Percentiles rank a stretch among this genome's conserved stretches.
These are phyloP conservation scores for Anodontia alba DNA, from an alignment of 2,888 invertebrate genomes.

Conservation along the genomic window DNA sequence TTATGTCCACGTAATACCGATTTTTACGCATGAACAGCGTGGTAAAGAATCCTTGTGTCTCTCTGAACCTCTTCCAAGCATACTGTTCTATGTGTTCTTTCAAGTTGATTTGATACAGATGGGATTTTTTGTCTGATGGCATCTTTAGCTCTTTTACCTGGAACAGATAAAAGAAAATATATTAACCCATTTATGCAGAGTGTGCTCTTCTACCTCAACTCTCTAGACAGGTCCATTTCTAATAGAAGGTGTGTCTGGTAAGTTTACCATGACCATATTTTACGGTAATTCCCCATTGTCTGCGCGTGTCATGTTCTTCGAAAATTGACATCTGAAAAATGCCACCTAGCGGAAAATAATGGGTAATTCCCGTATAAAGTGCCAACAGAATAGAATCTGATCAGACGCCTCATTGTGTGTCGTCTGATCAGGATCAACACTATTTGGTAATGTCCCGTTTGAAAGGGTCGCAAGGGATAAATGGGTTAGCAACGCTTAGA, in stretches of 20 bases:
- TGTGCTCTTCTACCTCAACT: too few species aligned
- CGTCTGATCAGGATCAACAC: background rate
- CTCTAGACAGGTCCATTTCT: too few species aligned
- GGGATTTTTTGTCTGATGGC: background rate
- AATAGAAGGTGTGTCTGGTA: too few species aligned
- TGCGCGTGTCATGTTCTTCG: too few species aligned
- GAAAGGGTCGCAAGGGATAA: background rate
- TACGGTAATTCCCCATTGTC: too few species aligned
- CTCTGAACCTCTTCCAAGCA: slow-evolving; percentile 55
- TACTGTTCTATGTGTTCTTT: slow-evolving; percentile 61
- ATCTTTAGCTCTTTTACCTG: background rate
- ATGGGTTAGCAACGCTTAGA: too few species aligned
- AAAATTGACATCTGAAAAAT: too few species aligned
- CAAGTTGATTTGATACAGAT: slow-evolving; percentile 50
- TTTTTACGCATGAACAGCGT: slow-evolving; percentile 42
- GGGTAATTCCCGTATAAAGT: too few species aligned
- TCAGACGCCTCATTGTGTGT: background rate
- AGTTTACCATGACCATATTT: too few species aligned
- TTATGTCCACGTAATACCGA: slow-evolving; percentile 61
- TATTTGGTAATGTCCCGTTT: background rate
- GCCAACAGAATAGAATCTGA: background rate
- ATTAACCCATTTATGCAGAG: too few species aligned
- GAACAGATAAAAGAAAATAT: background rate
- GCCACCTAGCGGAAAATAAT: too few species aligned
- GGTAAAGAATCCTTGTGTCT: slow-evolving; percentile 35